Evolutionary conservation across 2,797 vertebrate genomes (phyloP).

Genomic region (Eptatretus atami): DNA sequence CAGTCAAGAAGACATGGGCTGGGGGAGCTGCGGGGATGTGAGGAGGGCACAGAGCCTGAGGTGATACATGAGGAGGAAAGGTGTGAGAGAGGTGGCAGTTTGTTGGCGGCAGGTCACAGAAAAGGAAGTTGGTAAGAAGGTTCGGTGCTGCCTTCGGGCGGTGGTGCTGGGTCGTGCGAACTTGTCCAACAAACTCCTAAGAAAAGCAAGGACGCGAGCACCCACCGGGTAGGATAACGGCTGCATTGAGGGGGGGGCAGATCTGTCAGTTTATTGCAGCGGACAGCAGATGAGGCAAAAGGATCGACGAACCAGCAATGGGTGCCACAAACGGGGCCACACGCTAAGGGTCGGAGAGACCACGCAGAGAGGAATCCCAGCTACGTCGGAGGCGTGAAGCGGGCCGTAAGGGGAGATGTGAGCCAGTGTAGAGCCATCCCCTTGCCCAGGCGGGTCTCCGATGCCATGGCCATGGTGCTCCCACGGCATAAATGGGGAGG

Average conservation of each 20-base stretch:
- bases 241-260: too few relatives aligned
- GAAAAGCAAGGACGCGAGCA: too few relatives aligned
- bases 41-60: too few relatives aligned
- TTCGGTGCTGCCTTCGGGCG: background rate
- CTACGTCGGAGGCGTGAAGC: slow-evolving; percentile 44
- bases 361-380: slow-evolving; percentile 34
- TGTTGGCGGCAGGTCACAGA: too few relatives aligned
- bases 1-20: too few relatives aligned
- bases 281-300: background rate
- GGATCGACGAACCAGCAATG: too few relatives aligned
- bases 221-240: too few relatives aligned
- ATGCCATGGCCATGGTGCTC: background rate
- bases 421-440: slow-evolving; percentile 8
- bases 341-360: slow-evolving; percentile 38
- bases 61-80: too few relatives aligned
- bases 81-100: too few relatives aligned
- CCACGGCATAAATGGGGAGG: background rate
- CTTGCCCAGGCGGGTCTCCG: background rate
- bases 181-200: too few relatives aligned
- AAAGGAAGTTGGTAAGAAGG: background rate
- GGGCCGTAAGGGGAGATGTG: slow-evolving; percentile 24
- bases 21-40: too few relatives aligned
- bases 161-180: background rate
- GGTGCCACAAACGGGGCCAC: slow-evolving; percentile 53
- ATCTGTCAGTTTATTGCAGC: background rate